Base-by-base conservation (phyloP, 2,797 vertebrate genomes). In the Paedocypris micromegethes region DNA sequence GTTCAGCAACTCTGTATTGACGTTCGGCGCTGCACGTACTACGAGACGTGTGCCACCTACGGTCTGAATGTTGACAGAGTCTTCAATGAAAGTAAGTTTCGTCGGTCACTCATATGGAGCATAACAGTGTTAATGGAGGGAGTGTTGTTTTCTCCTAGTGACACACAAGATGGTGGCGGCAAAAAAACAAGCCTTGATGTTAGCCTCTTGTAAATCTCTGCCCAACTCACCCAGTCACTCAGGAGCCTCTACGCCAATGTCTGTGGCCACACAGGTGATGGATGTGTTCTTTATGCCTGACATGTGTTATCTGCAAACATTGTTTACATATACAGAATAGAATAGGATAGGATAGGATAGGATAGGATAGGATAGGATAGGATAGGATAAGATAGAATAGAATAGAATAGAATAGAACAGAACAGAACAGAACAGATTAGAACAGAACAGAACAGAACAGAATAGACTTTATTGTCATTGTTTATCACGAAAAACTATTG, bases 31-130 rank as follows among this genome's bases (percentile, higher is more conserved):
- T 96, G 93, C 39, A 87, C 92, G 73, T 98, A 98, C 81, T 97
- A 95, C 2, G 96, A 98, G 86, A 98, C 95, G 39, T 98, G 95
- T 0, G 95, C 96, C 44, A 98, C 96, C 5, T 98, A 98, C 0
- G 96, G 96, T 23, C 94, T 98, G 82, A 98, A 98, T 0, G 93
- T 98, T 0, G 95, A 98, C 47, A 79, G 95, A n/a, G 94, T 98
- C 76, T 98, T 98, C 83, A 87, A 89, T 2, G 96, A 98, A 83
- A 94, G 96, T 96, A 72, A 88, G 82, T 49, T 3, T 9, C 38
- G 4, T 6, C 38, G 68, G 52, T 39, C 39, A 42, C 39, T 37
- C 64, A 5, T 38, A n/a, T 7, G n/a, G n/a, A 56, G 23, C 3
- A 48, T 58, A 45, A 38, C 4, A 37, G 42, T 72, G 37, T 45